Percentiles rank a stretch among this genome's conserved stretches.
These are phyloP conservation scores for Alviniconcha marisindica DNA, from an alignment of 1,140 invertebrate genomes.

Conservation along the genomic window DNA sequence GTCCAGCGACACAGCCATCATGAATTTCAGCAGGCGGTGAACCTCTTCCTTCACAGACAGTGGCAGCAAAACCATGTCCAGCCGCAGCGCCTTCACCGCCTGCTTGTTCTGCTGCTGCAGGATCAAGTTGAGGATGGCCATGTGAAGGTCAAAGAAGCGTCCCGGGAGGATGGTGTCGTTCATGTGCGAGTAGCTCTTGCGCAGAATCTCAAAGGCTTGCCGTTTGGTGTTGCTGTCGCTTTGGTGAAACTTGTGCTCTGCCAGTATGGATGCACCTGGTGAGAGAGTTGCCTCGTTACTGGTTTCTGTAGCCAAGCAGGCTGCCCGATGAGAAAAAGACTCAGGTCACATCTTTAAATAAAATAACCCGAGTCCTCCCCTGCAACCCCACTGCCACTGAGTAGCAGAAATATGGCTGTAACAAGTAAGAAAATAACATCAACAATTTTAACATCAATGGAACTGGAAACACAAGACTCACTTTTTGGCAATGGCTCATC, in stretches of 20 bases:
- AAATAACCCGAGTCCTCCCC: too few species aligned
- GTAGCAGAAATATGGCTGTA: too few species aligned
- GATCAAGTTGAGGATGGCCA: conserved; percentile 65
- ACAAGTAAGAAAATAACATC: too few species aligned
- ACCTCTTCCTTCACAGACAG: conserved; percentile 70
- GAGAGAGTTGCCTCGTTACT: too few species aligned
- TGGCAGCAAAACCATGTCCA: conserved; percentile 73
- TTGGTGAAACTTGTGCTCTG: conserved; percentile 22
- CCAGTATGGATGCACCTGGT: conserved; percentile 15
- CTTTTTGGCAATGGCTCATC: neutral
- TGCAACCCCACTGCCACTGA: too few species aligned
- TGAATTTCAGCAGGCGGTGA: conserved; percentile 73
- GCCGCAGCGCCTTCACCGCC: conserved; percentile 66
- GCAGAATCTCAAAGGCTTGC: conserved; percentile 50
- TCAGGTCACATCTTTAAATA: too few species aligned
- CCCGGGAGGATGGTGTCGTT: conserved; percentile 61
- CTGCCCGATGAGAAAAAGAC: too few species aligned
- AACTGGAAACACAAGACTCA: too few species aligned
- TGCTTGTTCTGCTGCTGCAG: conserved; percentile 47
- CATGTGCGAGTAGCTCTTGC: conserved; percentile 56
- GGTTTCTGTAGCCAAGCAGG: too few species aligned
- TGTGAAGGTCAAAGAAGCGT: conserved; percentile 65
- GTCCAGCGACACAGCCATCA: conserved; percentile 68
- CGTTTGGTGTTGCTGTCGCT: conserved; percentile 29
- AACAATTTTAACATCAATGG: too few species aligned